Evolutionary conservation across 2,797 vertebrate genomes (phyloP).

Genomic region (Amblyopsis hoosieri): DNA sequence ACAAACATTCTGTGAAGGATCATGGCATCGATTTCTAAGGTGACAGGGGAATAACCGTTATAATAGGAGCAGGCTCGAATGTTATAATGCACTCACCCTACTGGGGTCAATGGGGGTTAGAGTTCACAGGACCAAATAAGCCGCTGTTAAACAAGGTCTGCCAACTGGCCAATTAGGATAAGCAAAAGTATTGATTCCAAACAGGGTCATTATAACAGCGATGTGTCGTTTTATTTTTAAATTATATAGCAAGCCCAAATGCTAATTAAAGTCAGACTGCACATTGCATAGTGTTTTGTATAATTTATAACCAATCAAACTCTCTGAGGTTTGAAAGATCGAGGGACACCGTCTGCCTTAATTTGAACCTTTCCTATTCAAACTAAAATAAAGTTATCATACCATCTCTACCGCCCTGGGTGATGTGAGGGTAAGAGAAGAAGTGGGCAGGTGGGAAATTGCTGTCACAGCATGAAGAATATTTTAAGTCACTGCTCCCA

Average conservation of each 20-base stretch:
- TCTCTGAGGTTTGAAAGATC: neutral
- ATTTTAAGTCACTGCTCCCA: constrained; percentile 62
- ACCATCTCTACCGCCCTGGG: constrained; percentile 5
- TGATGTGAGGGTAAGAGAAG: constrained; percentile 22
- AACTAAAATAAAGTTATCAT: constrained; percentile 12
- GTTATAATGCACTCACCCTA: constrained; percentile 42
- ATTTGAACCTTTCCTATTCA: constrained; percentile 4
- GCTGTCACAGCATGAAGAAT: constrained; percentile 49
- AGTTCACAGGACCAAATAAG: constrained; percentile 35
- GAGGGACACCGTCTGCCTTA: neutral
- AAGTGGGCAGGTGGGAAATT: constrained; percentile 42
- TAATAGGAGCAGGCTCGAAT: constrained; percentile 31
- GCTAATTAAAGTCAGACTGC: neutral
- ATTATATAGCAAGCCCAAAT: neutral
- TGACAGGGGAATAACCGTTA: constrained; percentile 12
- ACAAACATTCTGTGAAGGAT: neutral
- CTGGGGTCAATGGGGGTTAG: constrained; percentile 47
- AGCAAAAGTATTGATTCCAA: constrained; percentile 28
- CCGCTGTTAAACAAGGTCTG: constrained; percentile 37
- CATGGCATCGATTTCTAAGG: constrained; percentile 24
- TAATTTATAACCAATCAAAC: too few relatives aligned
- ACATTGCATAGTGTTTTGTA: too few relatives aligned
- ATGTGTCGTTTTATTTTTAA: constrained; percentile 2
- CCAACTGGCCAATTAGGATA: constrained; percentile 39
- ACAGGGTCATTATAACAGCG: constrained; percentile 6